These are phyloP conservation scores for Dolichomitus sp. DNA, from an alignment of 2,888 invertebrate genomes.

Conservation along the genomic window DNA sequence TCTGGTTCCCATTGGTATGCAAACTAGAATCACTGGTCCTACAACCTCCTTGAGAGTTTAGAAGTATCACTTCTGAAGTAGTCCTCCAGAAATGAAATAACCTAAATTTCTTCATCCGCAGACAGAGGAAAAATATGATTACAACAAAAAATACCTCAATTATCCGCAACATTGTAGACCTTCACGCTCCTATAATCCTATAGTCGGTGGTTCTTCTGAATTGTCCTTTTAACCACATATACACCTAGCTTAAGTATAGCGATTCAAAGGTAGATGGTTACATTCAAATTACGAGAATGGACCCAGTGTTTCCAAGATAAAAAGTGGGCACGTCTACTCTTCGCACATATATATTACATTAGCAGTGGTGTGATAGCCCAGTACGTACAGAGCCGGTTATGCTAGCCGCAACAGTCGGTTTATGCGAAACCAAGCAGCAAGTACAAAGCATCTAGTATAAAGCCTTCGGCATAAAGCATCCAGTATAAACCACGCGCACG, in stretches of 20 bases:
- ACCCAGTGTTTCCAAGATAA: not conserved
- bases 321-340: not conserved
- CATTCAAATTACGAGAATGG: not conserved
- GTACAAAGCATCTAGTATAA: slow-evolving; percentile 55
- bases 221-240: not conserved
- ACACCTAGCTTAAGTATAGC: not conserved
- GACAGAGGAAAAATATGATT: not conserved
- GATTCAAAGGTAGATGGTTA: not conserved
- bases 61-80: too few species aligned
- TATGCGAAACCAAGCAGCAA: slow-evolving; percentile 52
- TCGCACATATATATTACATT: not conserved
- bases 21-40: too few species aligned
- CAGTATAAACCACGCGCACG: slow-evolving; percentile 42
- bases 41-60: too few species aligned
- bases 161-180: not conserved
- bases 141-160: not conserved
- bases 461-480: slow-evolving; percentile 53
- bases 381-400: not conserved
- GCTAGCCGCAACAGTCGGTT: slow-evolving; percentile 38
- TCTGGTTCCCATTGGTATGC: too few species aligned
- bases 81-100: not conserved
- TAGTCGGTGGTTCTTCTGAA: not conserved
- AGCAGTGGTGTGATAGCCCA: not conserved
- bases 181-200: not conserved
- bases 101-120: not conserved